phyloP scores from a whole-genome alignment of 2,888 invertebrate genomes.

The Unio pictorum region DNA sequence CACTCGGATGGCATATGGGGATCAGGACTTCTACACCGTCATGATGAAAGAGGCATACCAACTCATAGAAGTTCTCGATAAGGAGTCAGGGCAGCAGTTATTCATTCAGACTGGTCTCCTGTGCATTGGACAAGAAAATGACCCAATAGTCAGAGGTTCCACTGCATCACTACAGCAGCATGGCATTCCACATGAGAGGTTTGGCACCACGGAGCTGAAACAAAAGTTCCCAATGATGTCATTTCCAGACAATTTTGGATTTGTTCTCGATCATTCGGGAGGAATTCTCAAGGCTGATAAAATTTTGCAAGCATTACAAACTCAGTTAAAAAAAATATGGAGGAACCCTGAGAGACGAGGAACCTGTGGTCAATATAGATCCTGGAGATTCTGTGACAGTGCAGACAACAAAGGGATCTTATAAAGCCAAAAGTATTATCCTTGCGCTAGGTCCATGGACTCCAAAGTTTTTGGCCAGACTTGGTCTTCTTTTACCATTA shows the following conservation, averaged over 20 bases:
- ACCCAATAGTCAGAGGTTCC: slow-evolving; percentile 21
- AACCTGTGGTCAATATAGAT: slow-evolving; percentile 41
- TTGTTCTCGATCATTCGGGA: slow-evolving; percentile 56
- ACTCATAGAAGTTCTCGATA: slow-evolving; percentile 64
- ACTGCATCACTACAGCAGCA: slow-evolving; percentile 29
- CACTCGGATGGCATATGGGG: slow-evolving; percentile 67
- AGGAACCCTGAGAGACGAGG: slow-evolving; percentile 53
- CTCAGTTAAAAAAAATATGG: slow-evolving; percentile 47
- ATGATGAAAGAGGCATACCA: slow-evolving; percentile 70
- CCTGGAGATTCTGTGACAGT: slow-evolving; percentile 53
- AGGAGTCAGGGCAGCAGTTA: slow-evolving; percentile 56
- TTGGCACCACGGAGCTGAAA: slow-evolving; percentile 29
- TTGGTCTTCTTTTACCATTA: slow-evolving; percentile 62
- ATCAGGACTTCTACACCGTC: slow-evolving; percentile 56
- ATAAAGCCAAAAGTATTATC: slow-evolving; percentile 53
- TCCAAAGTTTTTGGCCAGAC: slow-evolving; percentile 40
- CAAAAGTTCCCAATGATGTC: slow-evolving; percentile 47
- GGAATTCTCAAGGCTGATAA: slow-evolving; percentile 63
- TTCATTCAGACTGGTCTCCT: slow-evolving; percentile 56
- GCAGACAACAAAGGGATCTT: slow-evolving; percentile 42
- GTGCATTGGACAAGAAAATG: slow-evolving; percentile 36
- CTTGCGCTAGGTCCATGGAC: slow-evolving; percentile 69
- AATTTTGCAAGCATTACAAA: slow-evolving; percentile 57
- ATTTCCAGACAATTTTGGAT: slow-evolving; percentile 37
- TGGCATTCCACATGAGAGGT: slow-evolving; percentile 35